These are phyloP conservation scores for Gavialis gangeticus DNA, from an alignment of 2,113 vertebrate genomes.

Conservation along the genomic window DNA sequence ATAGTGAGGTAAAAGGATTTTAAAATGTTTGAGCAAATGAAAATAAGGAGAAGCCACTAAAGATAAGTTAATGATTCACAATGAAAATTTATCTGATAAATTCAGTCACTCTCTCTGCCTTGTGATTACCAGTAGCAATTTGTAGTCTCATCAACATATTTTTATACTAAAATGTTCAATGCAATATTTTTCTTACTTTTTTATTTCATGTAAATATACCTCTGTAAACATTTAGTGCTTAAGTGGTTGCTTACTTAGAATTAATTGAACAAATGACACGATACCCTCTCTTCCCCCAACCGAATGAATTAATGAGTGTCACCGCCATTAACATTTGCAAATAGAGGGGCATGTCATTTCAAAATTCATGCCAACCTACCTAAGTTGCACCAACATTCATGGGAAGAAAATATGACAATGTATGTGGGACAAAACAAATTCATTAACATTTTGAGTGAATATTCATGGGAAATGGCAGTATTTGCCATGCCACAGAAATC, in stretches of 20 bases:
- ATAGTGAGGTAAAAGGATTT: neutral
- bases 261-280: neutral
- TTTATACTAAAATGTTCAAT: neutral
- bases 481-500: neutral
- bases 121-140: too few species aligned
- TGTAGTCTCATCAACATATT: neutral
- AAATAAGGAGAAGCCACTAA: neutral
- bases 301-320: neutral
- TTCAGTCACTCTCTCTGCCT: neutral
- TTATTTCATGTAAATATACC: neutral
- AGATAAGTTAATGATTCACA: neutral
- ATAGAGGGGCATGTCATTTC: neutral
- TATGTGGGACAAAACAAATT: conserved; percentile 22
- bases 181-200: neutral
- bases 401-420: neutral
- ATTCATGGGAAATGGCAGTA: neutral
- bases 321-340: neutral
- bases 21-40: neutral
- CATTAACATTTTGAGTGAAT: conserved; percentile 13
- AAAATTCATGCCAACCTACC: neutral
- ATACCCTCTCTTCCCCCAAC: neutral
- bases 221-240: neutral
- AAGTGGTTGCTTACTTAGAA: neutral
- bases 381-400: neutral
- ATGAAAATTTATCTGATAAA: neutral